Evolutionary conservation across 2,113 vertebrate species (phyloP).

Genomic region (Bos indicus): DNA sequence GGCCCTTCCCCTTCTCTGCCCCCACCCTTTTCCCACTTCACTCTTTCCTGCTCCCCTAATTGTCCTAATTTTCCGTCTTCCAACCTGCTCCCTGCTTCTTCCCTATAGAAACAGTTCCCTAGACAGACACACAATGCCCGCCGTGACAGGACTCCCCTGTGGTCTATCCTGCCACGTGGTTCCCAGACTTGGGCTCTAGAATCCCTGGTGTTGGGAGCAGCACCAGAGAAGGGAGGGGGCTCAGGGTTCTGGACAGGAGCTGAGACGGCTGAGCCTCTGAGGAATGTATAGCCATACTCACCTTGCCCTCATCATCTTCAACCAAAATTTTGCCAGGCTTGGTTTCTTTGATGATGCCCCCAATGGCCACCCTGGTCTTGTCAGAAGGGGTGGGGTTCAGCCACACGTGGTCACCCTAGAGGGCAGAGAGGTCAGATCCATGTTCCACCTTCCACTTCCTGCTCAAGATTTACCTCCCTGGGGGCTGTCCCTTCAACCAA

Average conservation of each 20-base stretch:
- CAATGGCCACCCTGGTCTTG: constrained; percentile 84
- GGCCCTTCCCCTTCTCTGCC: no score
- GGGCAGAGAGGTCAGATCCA: constrained; percentile 1
- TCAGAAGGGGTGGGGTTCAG: constrained; percentile 78
- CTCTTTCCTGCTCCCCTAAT: not conserved
- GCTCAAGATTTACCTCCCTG: not conserved
- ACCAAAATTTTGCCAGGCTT: constrained; percentile 87
- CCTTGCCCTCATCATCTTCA: constrained; percentile 96
- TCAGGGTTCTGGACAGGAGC: not conserved
- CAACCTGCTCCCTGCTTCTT: not conserved
- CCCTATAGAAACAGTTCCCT: not conserved
- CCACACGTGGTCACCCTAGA: constrained; percentile 96
- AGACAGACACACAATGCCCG: fast-evolving
- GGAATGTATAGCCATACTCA: constrained; percentile 62
- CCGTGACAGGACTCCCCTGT: not conserved
- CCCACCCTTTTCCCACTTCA: no score
- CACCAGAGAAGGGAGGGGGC: not conserved
- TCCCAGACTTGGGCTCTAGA: not conserved
- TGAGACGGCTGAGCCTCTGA: no score
- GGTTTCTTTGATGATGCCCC: constrained; percentile 88
- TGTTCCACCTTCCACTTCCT: not conserved
- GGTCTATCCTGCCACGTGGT: not conserved
- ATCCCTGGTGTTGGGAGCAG: not conserved
- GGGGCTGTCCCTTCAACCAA: not conserved
- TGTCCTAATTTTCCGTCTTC: not conserved